A percentile compares a stretch with the other conserved stretches of the same genome.
Conservation (phyloP, 2,888 invertebrate species). For the Tyria jacobaeae region DNA sequence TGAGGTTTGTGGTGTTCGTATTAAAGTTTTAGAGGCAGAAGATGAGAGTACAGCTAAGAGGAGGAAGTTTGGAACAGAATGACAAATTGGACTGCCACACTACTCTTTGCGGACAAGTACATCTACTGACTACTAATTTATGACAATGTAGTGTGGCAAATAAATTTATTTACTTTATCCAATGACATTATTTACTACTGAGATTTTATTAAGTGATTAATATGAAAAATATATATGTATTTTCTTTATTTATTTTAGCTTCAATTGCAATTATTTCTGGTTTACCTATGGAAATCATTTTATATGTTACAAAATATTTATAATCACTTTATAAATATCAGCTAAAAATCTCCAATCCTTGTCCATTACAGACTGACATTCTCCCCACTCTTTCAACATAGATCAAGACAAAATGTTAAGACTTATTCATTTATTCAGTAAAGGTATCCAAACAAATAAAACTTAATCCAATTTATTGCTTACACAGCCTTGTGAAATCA, state of each 20-base stretch:
- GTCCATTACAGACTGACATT: slow-evolving; percentile 20
- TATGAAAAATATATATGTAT: background rate
- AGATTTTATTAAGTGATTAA: slow-evolving; percentile 29
- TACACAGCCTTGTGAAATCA: slow-evolving; percentile 68
- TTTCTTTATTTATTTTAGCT: no score
- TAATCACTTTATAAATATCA: slow-evolving; percentile 24
- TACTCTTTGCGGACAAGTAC: slow-evolving; percentile 37
- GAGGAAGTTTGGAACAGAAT: slow-evolving; percentile 49
- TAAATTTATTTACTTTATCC: slow-evolving; percentile 45
- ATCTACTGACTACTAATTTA: slow-evolving; percentile 35
- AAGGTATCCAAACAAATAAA: slow-evolving; percentile 45
- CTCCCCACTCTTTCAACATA: background rate
- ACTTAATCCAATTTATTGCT: slow-evolving; percentile 66
- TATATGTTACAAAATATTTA: no score
- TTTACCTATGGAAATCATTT: no score
- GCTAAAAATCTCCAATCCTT: slow-evolving; percentile 14
- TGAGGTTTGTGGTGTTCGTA: slow-evolving; percentile 93
- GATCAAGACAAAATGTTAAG: slow-evolving; percentile 11
- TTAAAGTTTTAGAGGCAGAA: slow-evolving; percentile 96
- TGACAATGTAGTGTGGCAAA: slow-evolving; percentile 52
- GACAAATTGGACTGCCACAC: slow-evolving; percentile 37
- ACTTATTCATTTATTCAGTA: slow-evolving; percentile 44
- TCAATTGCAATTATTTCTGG: no score
- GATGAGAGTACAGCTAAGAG: slow-evolving; percentile 79
- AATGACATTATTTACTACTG: slow-evolving; percentile 56